A percentile compares a stretch with the other conserved stretches of the same genome.
These are phyloP conservation scores for Tiphia femorata DNA, from an alignment of 2,888 invertebrate genomes.

Conservation along the genomic window DNA sequence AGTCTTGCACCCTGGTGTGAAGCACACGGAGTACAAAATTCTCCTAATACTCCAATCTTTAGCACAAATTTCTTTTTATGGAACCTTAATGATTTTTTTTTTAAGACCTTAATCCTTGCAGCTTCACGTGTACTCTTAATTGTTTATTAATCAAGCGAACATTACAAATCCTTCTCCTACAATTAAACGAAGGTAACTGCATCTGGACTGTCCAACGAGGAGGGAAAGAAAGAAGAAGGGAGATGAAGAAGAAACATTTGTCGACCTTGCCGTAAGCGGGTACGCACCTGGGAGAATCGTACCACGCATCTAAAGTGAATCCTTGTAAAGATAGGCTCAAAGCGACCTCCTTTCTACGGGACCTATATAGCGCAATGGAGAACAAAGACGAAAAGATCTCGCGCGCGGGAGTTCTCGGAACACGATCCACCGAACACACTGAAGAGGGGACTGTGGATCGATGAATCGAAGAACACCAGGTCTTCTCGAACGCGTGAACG, in stretches of 20 bases:
- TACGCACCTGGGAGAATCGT: not conserved
- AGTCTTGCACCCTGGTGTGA: too few relatives aligned
- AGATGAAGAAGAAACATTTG: not conserved
- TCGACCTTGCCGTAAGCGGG: constrained; percentile 4
- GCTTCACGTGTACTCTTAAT: too few relatives aligned
- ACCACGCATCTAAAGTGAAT: constrained; percentile 24
- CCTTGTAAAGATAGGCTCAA: constrained; percentile 35
- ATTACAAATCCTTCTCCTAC: too few relatives aligned
- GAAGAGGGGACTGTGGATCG: not conserved
- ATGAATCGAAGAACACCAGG: not conserved
- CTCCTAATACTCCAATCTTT: too few relatives aligned
- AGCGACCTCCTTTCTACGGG: constrained; percentile 39
- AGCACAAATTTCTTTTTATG: too few relatives aligned
- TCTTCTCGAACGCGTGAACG: too few relatives aligned
- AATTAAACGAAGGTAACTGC: too few relatives aligned
- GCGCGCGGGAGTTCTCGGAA: not conserved
- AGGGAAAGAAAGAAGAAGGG: not conserved
- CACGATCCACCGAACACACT: not conserved
- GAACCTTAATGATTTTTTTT: too few relatives aligned
- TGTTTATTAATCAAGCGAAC: too few relatives aligned
- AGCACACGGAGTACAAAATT: too few relatives aligned
- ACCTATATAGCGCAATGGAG: constrained; percentile 1
- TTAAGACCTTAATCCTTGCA: too few relatives aligned
- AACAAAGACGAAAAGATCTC: constrained; percentile 13
- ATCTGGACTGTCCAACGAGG: too few relatives aligned